Conservation (phyloP, 2,113 vertebrate genomes). For the Suncus etruscus region DNA sequence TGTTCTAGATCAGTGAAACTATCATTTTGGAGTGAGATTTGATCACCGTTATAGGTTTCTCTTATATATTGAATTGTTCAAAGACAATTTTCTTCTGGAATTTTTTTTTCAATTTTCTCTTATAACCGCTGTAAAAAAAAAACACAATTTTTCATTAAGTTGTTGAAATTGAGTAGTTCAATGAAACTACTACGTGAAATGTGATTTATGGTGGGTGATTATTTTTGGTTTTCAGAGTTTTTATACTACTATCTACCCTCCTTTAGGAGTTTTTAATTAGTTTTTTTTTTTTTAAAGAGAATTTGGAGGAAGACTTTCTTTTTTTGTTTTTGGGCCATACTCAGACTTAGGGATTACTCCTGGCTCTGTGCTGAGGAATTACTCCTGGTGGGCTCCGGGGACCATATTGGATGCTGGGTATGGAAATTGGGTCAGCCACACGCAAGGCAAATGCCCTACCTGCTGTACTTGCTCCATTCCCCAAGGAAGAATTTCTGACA, state of each 20-base stretch:
- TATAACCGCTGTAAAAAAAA: background rate
- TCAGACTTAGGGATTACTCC: too few species aligned
- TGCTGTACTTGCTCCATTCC: too few species aligned
- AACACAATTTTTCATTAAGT: background rate
- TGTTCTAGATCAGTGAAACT: background rate
- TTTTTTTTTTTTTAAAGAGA: conserved; percentile 27
- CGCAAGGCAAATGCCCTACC: too few species aligned
- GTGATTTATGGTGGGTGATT: background rate
- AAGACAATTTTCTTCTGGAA: background rate
- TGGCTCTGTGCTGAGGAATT: too few species aligned
- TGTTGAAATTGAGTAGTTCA: background rate
- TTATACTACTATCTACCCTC: too few species aligned
- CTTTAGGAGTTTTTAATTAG: background rate
- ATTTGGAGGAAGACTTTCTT: background rate
- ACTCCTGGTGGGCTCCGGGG: too few species aligned
- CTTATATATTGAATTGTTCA: background rate
- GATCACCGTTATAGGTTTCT: background rate
- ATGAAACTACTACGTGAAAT: background rate
- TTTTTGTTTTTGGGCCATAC: too few species aligned
- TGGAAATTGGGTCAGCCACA: too few species aligned
- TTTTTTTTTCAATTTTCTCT: conserved; percentile 21
- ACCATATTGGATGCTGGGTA: too few species aligned
- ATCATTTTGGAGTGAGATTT: background rate
- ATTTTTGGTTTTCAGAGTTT: background rate
- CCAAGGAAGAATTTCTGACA: background rate